phyloP scores from a whole-genome alignment of 2,797 vertebrate genomes.

The Linurgus olivaceus region DNA sequence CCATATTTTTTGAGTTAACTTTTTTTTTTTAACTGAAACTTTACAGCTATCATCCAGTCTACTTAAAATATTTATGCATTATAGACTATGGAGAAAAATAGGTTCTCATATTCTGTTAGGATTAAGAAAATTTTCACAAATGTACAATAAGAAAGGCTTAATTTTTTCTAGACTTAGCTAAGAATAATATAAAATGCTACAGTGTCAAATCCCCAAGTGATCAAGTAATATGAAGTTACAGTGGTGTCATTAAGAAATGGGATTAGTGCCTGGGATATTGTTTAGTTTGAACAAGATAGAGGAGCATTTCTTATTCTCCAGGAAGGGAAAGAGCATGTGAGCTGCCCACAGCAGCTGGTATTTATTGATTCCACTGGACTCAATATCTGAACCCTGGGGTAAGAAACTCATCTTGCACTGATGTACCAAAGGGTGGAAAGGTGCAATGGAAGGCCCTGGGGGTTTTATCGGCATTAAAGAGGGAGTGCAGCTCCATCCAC shows the following conservation, averaged over 20 bases:
- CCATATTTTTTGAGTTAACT: background rate
- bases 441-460: background rate
- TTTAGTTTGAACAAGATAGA: background rate
- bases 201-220: background rate
- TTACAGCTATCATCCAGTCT: slow-evolving; percentile 37
- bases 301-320: background rate
- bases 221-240: background rate
- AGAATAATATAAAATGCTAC: slow-evolving; percentile 1
- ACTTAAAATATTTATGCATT: slow-evolving; percentile 70
- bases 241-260: background rate
- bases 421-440: background rate
- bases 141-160: slow-evolving; percentile 6
- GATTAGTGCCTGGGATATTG: background rate
- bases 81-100: slow-evolving; percentile 3
- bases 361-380: background rate
- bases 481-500: background rate
- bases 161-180: background rate
- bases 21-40: slow-evolving; percentile 9
- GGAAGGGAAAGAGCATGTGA: background rate
- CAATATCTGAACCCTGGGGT: background rate
- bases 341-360: background rate
- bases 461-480: background rate
- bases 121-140: slow-evolving; percentile 51
- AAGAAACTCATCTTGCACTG: background rate
- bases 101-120: background rate